These are phyloP conservation scores for Deilephila elpenor DNA, from an alignment of 2,888 invertebrate genomes.

Conservation along the genomic window DNA sequence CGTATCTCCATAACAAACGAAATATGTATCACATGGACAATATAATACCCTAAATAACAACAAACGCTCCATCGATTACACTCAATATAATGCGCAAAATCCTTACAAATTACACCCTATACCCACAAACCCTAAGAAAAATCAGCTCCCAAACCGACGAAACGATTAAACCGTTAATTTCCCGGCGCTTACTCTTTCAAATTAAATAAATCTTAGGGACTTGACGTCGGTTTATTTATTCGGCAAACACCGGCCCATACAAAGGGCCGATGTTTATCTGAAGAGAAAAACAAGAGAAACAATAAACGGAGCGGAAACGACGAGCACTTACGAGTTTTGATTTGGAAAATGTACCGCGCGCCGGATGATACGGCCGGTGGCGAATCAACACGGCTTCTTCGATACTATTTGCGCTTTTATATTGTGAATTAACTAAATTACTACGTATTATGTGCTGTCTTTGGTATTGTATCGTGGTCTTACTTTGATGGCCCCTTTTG, in stretches of 20 bases:
- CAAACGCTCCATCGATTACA: not conserved
- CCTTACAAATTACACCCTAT: not conserved
- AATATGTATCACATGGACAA: too few relatives aligned
- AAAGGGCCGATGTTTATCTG: constrained; percentile 69
- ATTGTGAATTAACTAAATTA: not conserved
- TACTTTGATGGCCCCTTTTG: too few relatives aligned
- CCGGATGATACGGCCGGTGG: not conserved
- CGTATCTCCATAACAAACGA: too few relatives aligned
- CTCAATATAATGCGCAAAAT: not conserved
- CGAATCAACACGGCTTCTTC: not conserved
- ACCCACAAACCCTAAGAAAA: not conserved
- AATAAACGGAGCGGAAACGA: constrained; percentile 49
- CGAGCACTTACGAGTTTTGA: constrained; percentile 44
- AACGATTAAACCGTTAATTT: constrained; percentile 3
- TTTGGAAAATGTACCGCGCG: constrained; percentile 41
- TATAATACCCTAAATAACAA: not conserved
- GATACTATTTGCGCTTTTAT: not conserved
- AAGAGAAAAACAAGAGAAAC: constrained; percentile 58
- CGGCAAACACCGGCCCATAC: constrained; percentile 53
- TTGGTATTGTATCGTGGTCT: too few relatives aligned
- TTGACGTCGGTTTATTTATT: constrained; percentile 9
- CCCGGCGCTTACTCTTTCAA: constrained; percentile 1
- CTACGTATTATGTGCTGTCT: not conserved
- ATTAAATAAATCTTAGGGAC: constrained; percentile 10
- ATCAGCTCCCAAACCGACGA: not conserved